These are phyloP conservation scores for Muscicapa striata DNA, from an alignment of 2,797 vertebrate genomes.

Conservation along the genomic window DNA sequence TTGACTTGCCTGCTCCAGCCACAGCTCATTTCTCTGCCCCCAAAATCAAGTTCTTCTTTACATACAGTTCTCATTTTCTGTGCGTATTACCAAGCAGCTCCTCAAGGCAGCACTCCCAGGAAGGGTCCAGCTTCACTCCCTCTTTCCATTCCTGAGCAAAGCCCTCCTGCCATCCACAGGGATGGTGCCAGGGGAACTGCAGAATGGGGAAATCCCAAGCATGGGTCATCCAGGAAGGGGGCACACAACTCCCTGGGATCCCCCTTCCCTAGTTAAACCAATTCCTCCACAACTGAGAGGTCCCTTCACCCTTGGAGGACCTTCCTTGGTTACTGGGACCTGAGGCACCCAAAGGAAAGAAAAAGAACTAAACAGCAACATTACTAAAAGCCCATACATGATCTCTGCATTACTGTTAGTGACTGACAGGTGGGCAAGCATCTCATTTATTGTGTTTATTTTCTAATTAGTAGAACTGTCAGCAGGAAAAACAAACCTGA, in stretches of 20 bases:
- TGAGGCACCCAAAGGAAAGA: neutral
- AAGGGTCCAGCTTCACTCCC: neutral
- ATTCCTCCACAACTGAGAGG: neutral
- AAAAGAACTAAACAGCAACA: too few species aligned
- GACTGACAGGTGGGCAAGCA: neutral
- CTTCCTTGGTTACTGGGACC: neutral
- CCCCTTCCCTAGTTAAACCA: accelerated
- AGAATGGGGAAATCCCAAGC: accelerated
- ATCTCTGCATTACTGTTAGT: accelerated
- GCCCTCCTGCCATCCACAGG: accelerated
- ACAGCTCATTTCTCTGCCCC: neutral
- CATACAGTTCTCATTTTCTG: neutral
- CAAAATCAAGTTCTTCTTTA: neutral
- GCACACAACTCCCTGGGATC: accelerated
- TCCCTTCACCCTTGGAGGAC: neutral
- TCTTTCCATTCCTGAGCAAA: neutral
- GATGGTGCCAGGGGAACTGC: accelerated
- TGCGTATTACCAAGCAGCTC: neutral
- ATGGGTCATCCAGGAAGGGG: accelerated
- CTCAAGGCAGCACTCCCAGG: neutral
- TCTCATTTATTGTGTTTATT: neutral
- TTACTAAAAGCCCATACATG: neutral
- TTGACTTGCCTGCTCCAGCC: neutral
- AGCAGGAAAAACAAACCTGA: neutral
- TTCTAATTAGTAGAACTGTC: neutral